Percentiles rank a stretch among this genome's conserved stretches.
Evolutionary conservation across 2,113 vertebrate species (phyloP).

Genomic region (Natator depressus): DNA sequence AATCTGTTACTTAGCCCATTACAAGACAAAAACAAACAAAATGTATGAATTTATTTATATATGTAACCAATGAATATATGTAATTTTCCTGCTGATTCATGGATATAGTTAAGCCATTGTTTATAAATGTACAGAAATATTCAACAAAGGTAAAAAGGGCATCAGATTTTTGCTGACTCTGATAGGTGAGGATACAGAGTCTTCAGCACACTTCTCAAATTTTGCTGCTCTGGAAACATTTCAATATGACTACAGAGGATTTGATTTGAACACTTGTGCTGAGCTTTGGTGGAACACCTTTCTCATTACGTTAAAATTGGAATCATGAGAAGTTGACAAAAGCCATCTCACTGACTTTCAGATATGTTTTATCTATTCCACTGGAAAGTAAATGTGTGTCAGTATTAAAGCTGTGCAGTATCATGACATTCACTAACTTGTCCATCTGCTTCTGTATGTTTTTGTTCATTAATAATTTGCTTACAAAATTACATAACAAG

Average conservation of each 20-base stretch:
- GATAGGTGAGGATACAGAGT: slow-evolving; percentile 23
- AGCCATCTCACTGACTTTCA: slow-evolving; percentile 59
- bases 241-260: neutral
- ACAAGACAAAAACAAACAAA: slow-evolving; percentile 10
- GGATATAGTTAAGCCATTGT: slow-evolving; percentile 14
- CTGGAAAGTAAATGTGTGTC: slow-evolving; percentile 77
- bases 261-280: slow-evolving; percentile 57
- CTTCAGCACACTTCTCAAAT: slow-evolving; percentile 20
- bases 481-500: slow-evolving; percentile 72
- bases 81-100: slow-evolving; percentile 33
- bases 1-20: slow-evolving; percentile 40
- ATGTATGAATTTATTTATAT: slow-evolving; percentile 7
- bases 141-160: slow-evolving; percentile 41
- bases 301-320: slow-evolving; percentile 49
- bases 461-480: slow-evolving; percentile 74
- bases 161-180: slow-evolving; percentile 36
- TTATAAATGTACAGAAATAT: slow-evolving; percentile 34
- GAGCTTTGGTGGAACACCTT: slow-evolving; percentile 77
- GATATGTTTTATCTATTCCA: slow-evolving; percentile 74
- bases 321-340: slow-evolving; percentile 55
- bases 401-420: slow-evolving; percentile 81
- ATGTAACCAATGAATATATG: slow-evolving; percentile 1
- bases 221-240: slow-evolving; percentile 46
- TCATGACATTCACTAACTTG: slow-evolving; percentile 74
- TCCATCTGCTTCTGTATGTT: slow-evolving; percentile 78